Conservation (phyloP, 2,888 invertebrate species). For the Neocrepidodera transversa region DNA sequence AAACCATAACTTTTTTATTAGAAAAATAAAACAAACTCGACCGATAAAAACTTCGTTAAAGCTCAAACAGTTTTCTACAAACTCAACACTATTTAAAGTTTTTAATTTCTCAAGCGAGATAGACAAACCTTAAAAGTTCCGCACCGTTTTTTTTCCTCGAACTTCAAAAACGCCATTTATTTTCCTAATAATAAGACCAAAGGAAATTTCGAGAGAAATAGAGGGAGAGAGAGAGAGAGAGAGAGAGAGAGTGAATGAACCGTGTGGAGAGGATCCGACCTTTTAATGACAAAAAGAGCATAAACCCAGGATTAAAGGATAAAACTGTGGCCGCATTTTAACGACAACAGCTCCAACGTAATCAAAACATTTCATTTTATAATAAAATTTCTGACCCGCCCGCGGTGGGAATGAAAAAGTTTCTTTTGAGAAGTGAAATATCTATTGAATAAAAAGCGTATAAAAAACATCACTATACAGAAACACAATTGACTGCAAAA, state of each 20-base stretch:
- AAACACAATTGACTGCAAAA: no score
- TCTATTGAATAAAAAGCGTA: no score
- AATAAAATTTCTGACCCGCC: slow-evolving; percentile 6
- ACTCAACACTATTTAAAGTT: no score
- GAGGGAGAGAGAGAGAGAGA: no score
- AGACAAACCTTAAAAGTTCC: no score
- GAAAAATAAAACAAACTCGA: not conserved
- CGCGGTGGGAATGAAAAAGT: not conserved
- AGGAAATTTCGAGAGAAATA: not conserved
- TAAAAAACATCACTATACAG: no score
- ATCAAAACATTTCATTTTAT: slow-evolving; percentile 1
- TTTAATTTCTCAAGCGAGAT: no score
- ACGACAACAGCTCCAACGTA: slow-evolving; percentile 1
- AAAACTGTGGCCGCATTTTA: slow-evolving; percentile 1
- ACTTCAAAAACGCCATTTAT: not conserved
- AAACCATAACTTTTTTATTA: not conserved
- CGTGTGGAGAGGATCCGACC: not conserved
- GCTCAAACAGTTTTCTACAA: not conserved
- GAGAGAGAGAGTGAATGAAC: not conserved
- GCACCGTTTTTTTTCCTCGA: no score
- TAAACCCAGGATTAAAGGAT: slow-evolving; percentile 6
- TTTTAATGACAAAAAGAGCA: not conserved
- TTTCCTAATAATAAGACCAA: not conserved
- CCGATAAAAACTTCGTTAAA: not conserved
- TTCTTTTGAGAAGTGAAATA: no score